phyloP scores from a whole-genome alignment of 2,797 vertebrate species.

The Echeneis naucrates region DNA sequence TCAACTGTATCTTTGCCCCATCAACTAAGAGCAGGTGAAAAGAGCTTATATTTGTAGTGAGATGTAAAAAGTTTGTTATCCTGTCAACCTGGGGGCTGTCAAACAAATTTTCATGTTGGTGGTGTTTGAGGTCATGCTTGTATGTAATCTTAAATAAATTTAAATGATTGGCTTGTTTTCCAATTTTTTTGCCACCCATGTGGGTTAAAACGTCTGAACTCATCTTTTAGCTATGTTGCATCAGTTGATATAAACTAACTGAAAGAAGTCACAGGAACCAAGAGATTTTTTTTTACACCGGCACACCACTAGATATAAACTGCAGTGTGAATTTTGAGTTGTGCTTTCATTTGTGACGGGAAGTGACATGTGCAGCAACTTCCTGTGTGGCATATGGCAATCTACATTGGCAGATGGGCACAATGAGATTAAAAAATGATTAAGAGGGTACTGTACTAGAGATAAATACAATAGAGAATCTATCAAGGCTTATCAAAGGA shows the following conservation, averaged over 20 bases:
- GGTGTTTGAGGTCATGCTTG: background rate
- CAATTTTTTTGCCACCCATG: background rate
- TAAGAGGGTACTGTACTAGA: background rate
- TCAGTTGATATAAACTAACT: background rate
- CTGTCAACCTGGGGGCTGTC: background rate
- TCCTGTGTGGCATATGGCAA: constrained; percentile 63
- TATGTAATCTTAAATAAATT: background rate
- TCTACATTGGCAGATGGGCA: constrained; percentile 51
- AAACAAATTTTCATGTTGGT: background rate
- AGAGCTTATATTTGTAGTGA: background rate
- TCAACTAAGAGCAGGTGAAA: constrained; percentile 20
- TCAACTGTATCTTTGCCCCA: constrained; percentile 4
- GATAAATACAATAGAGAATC: background rate
- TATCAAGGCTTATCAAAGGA: constrained; percentile 1
- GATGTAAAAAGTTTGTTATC: background rate
- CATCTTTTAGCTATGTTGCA: background rate
- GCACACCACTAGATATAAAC: no score
- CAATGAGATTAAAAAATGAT: constrained; percentile 31
- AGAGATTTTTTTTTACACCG: no score
- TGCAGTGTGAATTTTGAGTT: background rate
- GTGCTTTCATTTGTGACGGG: constrained; percentile 65
- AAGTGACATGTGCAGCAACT: constrained; percentile 73
- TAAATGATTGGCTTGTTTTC: background rate
- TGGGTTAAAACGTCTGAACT: background rate
- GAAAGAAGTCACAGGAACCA: constrained; percentile 19